Evolutionary conservation across 2,888 invertebrate species (phyloP), one percentile per base, ranked within the genome.

Genomic region (Tethea ocularis): DNA sequence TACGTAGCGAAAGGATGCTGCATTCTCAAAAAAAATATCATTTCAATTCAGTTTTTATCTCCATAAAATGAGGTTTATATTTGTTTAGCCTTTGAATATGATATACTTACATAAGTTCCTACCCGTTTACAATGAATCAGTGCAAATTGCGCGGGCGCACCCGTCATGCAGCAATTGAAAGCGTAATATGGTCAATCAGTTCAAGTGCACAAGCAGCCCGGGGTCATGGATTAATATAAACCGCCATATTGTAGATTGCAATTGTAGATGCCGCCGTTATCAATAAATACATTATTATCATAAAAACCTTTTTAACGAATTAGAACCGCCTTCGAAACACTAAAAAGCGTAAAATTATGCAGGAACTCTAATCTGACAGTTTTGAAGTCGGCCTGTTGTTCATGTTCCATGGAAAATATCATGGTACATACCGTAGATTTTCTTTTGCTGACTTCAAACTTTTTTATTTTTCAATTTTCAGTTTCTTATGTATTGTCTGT

Each of bases 121-220:
- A 51, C 51, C 17, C 52, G 23, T 36, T 29, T 52, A n/a, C 29
- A 62, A 71, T 82, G 84, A 84, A 79, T 84, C 81, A 80, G 71
- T 29, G 61, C 60, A 46, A 46, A 46, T n/a, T 65, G 68, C 69
- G 66, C 68, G 36, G 64, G 74, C 72, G 69, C 70, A 65, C 61
- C 64, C 67, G 62, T 61, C 66, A 62, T 62, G 71, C 72, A 64
- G 72, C 78, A 83, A 84, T 85, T 84, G 84, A 80, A 71, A 74
- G 68, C 75, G 75, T 77, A 75, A 83, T 85, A 87, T 86, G 86
- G 83, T 82, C 89, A 89, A 89, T 89, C 85, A 87, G 89, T 87
- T 90, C 90, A 91, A 91, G 89, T 88, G 87, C 85, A 78, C 75
- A 64, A 60, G 64, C 73, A 65, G 75, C 66, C 68, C 72, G 77